These are phyloP conservation scores for Pheosia gnoma DNA, from an alignment of 2,888 invertebrate genomes.

Conservation along the genomic window DNA sequence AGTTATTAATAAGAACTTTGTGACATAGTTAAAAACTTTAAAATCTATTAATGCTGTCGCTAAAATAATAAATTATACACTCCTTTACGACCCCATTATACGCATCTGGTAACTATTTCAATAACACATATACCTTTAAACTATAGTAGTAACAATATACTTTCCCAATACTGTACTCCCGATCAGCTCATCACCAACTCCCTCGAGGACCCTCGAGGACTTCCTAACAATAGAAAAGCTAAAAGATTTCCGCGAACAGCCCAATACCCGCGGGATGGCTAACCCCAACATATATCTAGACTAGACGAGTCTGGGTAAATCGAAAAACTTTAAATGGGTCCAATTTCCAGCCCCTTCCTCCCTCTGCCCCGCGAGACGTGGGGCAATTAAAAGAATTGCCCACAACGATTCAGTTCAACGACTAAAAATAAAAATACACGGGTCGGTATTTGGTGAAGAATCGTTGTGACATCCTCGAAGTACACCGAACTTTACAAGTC, in stretches of 20 bases:
- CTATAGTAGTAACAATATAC: too few species aligned
- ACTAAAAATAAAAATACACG: conserved; percentile 41
- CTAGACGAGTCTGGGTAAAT: conserved; percentile 66
- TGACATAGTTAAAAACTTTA: too few species aligned
- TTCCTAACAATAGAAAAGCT: neutral
- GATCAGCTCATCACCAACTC: neutral
- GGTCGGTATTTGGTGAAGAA: neutral
- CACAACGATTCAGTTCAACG: conserved; percentile 54
- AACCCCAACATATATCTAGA: conserved; percentile 46
- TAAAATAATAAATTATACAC: too few species aligned
- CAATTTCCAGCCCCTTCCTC: conserved; percentile 52
- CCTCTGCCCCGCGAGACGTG: conserved; percentile 57
- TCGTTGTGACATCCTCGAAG: neutral
- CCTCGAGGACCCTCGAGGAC: neutral
- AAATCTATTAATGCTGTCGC: too few species aligned
- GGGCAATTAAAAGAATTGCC: conserved; percentile 77
- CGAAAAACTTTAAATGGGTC: conserved; percentile 79
- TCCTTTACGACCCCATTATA: too few species aligned
- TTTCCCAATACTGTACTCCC: too few species aligned
- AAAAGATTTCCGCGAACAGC: conserved; percentile 13
- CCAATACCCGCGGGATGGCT: conserved; percentile 33
- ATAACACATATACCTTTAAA: too few species aligned
- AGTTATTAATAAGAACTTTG: too few species aligned
- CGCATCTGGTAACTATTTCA: too few species aligned
- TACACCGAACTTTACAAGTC: too few species aligned